Conservation (phyloP, 1,140 invertebrate genomes). For the Ridgeia piscesae region DNA sequence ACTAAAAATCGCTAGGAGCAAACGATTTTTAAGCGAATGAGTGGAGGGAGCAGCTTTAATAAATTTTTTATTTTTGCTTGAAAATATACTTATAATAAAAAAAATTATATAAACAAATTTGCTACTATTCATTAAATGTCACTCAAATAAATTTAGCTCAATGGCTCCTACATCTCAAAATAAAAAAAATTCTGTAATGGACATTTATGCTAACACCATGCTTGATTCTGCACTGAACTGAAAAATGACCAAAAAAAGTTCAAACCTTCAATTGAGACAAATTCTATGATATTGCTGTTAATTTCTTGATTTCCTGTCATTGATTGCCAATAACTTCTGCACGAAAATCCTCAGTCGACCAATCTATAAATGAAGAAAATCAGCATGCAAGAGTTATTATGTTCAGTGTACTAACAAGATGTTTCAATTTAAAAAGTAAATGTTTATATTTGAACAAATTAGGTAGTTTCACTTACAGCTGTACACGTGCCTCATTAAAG, state of each 20-base stretch:
- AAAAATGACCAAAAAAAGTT: background rate
- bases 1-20: too few relatives aligned
- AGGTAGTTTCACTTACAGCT: background rate
- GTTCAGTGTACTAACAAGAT: background rate
- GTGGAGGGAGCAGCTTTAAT: too few relatives aligned
- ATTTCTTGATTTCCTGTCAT: background rate
- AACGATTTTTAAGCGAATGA: too few relatives aligned
- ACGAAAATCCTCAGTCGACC: background rate
- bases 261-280: background rate
- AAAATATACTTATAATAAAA: too few relatives aligned
- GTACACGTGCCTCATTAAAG: background rate
- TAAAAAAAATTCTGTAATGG: too few relatives aligned
- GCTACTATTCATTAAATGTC: too few relatives aligned
- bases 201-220: too few relatives aligned
- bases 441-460: background rate
- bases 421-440: background rate
- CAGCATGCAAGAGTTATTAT: background rate
- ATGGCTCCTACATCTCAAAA: too few relatives aligned
- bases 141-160: too few relatives aligned
- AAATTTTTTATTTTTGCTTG: too few relatives aligned
- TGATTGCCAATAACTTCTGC: background rate
- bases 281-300: background rate
- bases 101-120: too few relatives aligned
- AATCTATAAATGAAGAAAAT: background rate
- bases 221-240: too few relatives aligned